A percentile compares a stretch with the other conserved stretches of the same genome.
Conservation (phyloP, 1,140 invertebrate genomes). For the Leptonema lineaticorne region DNA sequence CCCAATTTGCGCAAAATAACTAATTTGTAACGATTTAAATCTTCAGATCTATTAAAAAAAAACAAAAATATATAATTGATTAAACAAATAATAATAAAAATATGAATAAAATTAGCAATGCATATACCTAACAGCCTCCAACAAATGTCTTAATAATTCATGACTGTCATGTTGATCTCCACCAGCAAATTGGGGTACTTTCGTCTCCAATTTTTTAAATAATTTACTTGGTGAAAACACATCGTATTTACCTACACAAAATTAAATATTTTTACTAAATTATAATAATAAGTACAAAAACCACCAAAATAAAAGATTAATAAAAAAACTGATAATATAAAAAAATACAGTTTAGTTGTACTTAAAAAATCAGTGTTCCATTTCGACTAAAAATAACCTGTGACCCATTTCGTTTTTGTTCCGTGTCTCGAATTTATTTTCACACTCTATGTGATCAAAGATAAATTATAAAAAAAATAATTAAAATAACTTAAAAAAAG, state of each 20-base stretch:
- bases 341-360: not conserved
- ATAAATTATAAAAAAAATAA: too few relatives aligned
- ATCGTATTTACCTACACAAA: conserved; percentile 56
- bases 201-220: conserved; percentile 73
- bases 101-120: not conserved
- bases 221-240: conserved; percentile 72
- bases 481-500: too few relatives aligned
- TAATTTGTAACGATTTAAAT: conserved; percentile 72
- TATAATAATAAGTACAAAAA: not conserved
- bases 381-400: not conserved
- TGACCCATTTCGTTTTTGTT: not conserved
- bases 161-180: conserved; percentile 96
- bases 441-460: too few relatives aligned
- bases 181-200: conserved; percentile 83
- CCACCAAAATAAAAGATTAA: too few relatives aligned
- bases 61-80: not conserved
- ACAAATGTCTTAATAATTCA: conserved; percentile 85
- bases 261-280: conserved; percentile 47
- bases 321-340: too few relatives aligned
- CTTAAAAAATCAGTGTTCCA: not conserved
- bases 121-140: conserved; percentile 76
- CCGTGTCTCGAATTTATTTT: too few relatives aligned
- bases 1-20: conserved; percentile 73
- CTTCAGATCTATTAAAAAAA: conserved; percentile 55
- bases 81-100: not conserved